Base-by-base conservation (phyloP, 2,113 vertebrate species). In the Peromyscus leucopus region DNA sequence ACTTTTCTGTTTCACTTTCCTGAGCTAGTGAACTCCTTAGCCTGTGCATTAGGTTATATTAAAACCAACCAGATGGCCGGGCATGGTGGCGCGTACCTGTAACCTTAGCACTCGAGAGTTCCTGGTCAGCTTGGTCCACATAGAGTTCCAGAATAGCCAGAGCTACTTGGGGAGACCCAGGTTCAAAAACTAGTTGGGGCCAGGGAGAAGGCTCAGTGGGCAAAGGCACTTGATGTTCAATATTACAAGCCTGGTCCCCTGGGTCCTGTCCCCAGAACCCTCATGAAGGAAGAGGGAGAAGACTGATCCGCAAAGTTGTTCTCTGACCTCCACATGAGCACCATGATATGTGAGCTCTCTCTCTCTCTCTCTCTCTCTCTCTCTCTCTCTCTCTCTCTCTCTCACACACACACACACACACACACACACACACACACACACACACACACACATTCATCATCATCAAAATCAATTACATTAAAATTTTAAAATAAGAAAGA, bases 1-100 rank as follows among this genome's bases (percentile, higher is more conserved):
- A 2, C 19, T 94, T 95, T 92, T 57, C 67, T 59, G 90, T 91
- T 91, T 48, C 36, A 82, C 67, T 92, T 94, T n/a, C 22, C 83
- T 91, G 72, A 95, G 21, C 80, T 71, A 85, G 10, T 55, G 22
- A 91, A 74, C 31, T 46, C 72, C 57, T 46, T 84, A 83, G 55
- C 33, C 79, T 95, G 24, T 87, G 65, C 89, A 74, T 63, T 82
- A 76, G 31, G 26, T 86, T 71, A 67, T 78, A 67, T 83, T 89
- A 90, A 76, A 96, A 57, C 55, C 55, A 92, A 82, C 24, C 28
- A 33, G 48, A 39, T 7, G 55, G 22, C 36, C n/a, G 57, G 55
- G 6, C 22, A 9, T 39, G 36, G 22, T 83, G 80, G 12, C 57
- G 7, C 36, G 16, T 17, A 78, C 26, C 46, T 78, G 26, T 31